These are phyloP conservation scores for Chionodraco myersi DNA, from an alignment of 2,113 vertebrate genomes.

Conservation along the genomic window DNA sequence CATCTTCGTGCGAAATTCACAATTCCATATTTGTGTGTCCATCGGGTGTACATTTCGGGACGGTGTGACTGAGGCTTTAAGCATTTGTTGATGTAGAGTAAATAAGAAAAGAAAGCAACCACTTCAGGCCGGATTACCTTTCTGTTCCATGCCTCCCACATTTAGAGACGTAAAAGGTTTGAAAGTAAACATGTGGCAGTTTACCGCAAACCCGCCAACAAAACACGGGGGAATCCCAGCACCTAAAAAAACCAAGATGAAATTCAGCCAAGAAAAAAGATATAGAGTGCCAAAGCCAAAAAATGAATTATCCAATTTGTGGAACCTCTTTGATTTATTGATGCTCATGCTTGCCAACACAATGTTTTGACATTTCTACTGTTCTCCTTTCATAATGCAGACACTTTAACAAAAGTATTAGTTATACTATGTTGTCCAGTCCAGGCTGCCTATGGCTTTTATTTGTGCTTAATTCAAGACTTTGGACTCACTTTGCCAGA, in stretches of 20 bases:
- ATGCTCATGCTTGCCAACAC: slow-evolving; percentile 43
- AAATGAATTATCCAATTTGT: slow-evolving; percentile 62
- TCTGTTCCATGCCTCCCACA: slow-evolving; percentile 28
- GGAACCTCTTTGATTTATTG: slow-evolving; percentile 57
- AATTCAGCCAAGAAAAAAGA: slow-evolving; percentile 56
- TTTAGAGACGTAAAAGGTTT: slow-evolving; percentile 34
- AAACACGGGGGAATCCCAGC: slow-evolving; percentile 51
- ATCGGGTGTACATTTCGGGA: too few species aligned
- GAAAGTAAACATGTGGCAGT: slow-evolving; percentile 39
- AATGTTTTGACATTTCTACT: slow-evolving; percentile 32
- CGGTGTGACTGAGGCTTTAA: too few species aligned
- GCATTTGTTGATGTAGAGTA: slow-evolving; percentile 2
- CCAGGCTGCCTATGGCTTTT: neutral
- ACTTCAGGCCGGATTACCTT: slow-evolving; percentile 15
- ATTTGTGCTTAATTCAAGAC: neutral
- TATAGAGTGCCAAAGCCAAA: slow-evolving; percentile 48
- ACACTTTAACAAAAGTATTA: neutral
- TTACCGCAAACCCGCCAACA: slow-evolving; percentile 42
- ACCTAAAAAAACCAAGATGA: slow-evolving; percentile 37
- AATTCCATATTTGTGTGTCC: too few species aligned
- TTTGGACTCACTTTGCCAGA: slow-evolving; percentile 24
- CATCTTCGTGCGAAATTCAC: too few species aligned
- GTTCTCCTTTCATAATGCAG: slow-evolving; percentile 14
- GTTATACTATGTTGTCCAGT: neutral
- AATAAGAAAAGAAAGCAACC: neutral